Conservation (phyloP, 2,888 invertebrate species). For the Temnothorax ravouxi region DNA sequence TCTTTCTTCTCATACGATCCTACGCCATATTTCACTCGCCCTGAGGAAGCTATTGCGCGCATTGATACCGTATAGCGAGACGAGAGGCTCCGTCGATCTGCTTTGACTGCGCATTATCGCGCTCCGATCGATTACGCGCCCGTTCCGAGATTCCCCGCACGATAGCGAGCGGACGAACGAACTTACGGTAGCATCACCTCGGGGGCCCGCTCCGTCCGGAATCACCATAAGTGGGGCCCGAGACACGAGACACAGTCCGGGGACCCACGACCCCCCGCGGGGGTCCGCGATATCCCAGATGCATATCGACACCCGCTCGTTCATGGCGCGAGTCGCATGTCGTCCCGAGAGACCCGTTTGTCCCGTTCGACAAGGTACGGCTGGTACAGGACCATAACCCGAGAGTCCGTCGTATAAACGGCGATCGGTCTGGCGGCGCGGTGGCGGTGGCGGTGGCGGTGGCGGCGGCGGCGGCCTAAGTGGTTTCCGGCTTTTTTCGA, state of each 20-base stretch:
- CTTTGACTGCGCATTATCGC: constrained; percentile 59
- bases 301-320: constrained; percentile 76
- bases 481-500: constrained; percentile 78
- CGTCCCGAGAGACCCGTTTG: constrained; percentile 59
- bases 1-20: not conserved
- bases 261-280: constrained; percentile 69
- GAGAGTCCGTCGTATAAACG: constrained; percentile 51
- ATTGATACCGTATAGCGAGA: constrained; percentile 58
- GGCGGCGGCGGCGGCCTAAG: constrained; percentile 58
- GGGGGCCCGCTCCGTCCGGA: constrained; percentile 58
- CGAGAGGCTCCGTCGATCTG: constrained; percentile 58
- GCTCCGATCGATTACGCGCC: constrained; percentile 67
- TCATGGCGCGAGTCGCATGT: constrained; percentile 68
- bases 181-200: constrained; percentile 74
- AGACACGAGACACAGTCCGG: constrained; percentile 68
- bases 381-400: constrained; percentile 63
- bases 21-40: constrained; percentile 9
- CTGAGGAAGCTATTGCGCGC: constrained; percentile 50
- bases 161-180: constrained; percentile 66
- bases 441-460: constrained; percentile 22
- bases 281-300: constrained; percentile 76
- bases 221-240: constrained; percentile 73
- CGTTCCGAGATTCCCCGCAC: constrained; percentile 62
- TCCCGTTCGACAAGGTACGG: constrained; percentile 74
- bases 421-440: constrained; percentile 42